A percentile compares a stretch with the other conserved stretches of the same genome.
Evolutionary conservation across 2,113 vertebrate species (phyloP).

Genomic region (Gadus chalcogrammus): DNA sequence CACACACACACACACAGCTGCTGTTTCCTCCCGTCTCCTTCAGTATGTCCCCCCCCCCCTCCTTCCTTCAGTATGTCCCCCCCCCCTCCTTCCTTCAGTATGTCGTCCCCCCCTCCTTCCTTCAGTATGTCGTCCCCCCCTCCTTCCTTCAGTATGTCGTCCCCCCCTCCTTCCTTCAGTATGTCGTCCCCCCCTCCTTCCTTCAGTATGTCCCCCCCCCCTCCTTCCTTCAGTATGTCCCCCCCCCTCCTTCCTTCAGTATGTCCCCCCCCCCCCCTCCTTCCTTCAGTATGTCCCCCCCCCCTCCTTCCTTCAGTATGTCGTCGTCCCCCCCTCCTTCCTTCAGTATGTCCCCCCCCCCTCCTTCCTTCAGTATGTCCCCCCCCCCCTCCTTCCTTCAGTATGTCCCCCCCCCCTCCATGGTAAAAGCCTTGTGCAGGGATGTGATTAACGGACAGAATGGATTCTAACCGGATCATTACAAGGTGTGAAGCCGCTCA

Average conservation of each 20-base stretch:
- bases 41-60: neutral
- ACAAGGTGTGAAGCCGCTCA: slow-evolving; percentile 44
- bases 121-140: no score
- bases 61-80: slow-evolving; percentile 23
- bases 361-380: no score
- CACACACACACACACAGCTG: neutral
- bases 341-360: neutral
- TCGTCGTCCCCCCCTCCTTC: slow-evolving; percentile 17
- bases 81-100: slow-evolving; percentile 21
- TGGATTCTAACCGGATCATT: slow-evolving; percentile 63
- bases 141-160: no score
- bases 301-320: slow-evolving; percentile 11
- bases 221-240: neutral
- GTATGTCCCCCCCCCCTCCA: slow-evolving; percentile 29
- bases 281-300: no score
- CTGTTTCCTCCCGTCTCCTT: slow-evolving; percentile 21
- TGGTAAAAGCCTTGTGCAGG: slow-evolving; percentile 64
- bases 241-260: no score
- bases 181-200: slow-evolving; percentile 17
- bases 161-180: no score
- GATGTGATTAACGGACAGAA: slow-evolving; percentile 71
- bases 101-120: no score
- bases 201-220: slow-evolving; percentile 28
- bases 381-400: neutral
- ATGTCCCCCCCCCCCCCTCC: no score